Evolutionary conservation across 2,888 invertebrate genomes (phyloP).

Genomic region (Acronicta alni): DNA sequence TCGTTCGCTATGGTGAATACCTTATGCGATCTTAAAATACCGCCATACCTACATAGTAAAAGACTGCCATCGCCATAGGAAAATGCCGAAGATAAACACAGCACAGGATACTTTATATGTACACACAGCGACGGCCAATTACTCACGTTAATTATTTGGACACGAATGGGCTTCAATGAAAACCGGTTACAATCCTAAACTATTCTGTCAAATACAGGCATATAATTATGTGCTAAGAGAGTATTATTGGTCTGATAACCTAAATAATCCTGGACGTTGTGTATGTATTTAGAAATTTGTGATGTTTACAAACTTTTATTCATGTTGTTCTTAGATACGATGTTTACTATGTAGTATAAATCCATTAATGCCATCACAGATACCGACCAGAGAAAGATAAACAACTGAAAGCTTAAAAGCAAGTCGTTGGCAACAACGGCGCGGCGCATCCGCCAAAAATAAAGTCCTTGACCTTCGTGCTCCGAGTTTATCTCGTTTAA

Average conservation of each 20-base stretch:
- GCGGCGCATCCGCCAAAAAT: conserved; percentile 82
- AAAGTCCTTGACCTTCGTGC: conserved; percentile 85
- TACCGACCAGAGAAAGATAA: conserved; percentile 63
- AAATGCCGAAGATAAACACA: conserved; percentile 72
- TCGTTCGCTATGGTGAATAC: conserved; percentile 82
- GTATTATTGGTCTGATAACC: conserved; percentile 19
- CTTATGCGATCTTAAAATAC: conserved; percentile 78
- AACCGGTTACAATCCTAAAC: conserved; percentile 51
- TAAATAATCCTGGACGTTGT: conserved; percentile 32
- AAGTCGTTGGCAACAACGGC: conserved; percentile 76
- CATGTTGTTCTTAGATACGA: conserved; percentile 58
- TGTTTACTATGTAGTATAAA: conserved; percentile 68
- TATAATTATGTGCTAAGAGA: conserved; percentile 18
- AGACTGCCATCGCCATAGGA: conserved; percentile 65
- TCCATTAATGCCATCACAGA: conserved; percentile 64
- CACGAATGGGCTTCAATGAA: conserved; percentile 54
- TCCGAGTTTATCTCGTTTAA: conserved; percentile 79
- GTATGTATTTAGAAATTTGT: too few species aligned
- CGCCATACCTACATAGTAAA: conserved; percentile 64
- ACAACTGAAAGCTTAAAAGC: conserved; percentile 68
- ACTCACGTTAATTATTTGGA: conserved; percentile 66
- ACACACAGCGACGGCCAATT: conserved; percentile 64
- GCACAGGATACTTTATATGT: conserved; percentile 58
- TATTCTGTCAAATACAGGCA: conserved; percentile 33
- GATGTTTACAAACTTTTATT: conserved; percentile 47